Percentiles rank a stretch among this genome's conserved stretches.
Conservation (phyloP, 2,113 vertebrate genomes). For the Megaleporinus macrocephalus region DNA sequence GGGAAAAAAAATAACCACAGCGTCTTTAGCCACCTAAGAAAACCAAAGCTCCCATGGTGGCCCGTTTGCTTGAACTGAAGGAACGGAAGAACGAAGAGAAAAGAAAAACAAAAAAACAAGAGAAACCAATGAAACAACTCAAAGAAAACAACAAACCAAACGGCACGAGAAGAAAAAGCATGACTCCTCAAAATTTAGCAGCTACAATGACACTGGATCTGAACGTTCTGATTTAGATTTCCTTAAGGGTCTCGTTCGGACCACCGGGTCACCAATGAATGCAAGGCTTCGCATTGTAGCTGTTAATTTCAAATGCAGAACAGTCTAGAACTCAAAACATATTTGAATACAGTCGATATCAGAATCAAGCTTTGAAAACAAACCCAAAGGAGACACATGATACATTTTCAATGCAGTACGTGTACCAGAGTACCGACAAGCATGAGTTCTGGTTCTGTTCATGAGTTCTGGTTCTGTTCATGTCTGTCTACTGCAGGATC, state of each 20-base stretch:
- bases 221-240: conserved; percentile 16
- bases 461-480: not conserved
- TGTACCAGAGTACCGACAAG: conserved; percentile 44
- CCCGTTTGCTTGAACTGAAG: conserved; percentile 65
- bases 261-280: not conserved
- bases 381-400: conserved; percentile 70
- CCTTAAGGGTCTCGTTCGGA: not conserved
- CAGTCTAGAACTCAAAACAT: conserved; percentile 75
- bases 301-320: conserved; percentile 81
- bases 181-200: conserved; percentile 79
- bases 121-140: conserved; percentile 51
- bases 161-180: conserved; percentile 50
- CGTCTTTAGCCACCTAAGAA: conserved; percentile 71
- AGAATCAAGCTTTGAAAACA: conserved; percentile 76
- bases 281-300: conserved; percentile 68
- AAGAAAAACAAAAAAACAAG: conserved; percentile 31
- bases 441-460: not conserved
- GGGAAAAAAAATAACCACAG: conserved; percentile 61
- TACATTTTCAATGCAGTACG: conserved; percentile 71
- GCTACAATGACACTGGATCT: conserved; percentile 68
- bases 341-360: conserved; percentile 77
- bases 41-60: conserved; percentile 66
- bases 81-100: conserved; percentile 46
- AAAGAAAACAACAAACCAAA: conserved; percentile 52
- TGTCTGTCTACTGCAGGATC: not conserved